Evolutionary conservation across 2,797 vertebrate species (phyloP).

Genomic region (Apodemus agrarius): DNA sequence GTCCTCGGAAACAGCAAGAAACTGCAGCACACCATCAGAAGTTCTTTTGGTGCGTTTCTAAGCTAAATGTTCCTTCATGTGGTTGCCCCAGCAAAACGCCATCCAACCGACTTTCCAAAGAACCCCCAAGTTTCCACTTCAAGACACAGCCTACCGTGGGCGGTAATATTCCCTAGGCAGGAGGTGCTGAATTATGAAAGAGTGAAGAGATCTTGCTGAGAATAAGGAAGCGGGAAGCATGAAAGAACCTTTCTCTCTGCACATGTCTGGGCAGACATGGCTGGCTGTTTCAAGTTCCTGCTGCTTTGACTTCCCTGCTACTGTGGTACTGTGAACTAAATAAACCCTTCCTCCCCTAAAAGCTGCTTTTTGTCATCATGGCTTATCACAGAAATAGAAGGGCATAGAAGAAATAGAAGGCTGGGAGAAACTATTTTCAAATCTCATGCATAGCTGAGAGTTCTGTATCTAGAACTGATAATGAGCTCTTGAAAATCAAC

Average conservation of each 20-base stretch:
- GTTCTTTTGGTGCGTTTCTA: neutral
- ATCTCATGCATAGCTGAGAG: neutral
- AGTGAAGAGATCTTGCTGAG: neutral
- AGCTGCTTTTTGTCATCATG: neutral
- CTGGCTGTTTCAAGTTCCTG: neutral
- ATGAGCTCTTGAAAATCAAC: neutral
- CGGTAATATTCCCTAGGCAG: neutral
- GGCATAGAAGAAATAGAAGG: no score
- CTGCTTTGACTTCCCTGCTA: neutral
- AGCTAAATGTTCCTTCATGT: neutral
- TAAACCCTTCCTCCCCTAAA: neutral
- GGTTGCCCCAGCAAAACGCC: neutral
- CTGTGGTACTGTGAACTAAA: neutral
- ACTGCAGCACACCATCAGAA: neutral
- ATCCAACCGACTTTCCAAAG: neutral
- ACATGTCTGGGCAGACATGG: neutral
- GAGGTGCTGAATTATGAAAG: neutral
- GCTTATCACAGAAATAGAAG: neutral
- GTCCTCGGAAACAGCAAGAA: neutral
- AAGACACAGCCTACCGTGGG: neutral
- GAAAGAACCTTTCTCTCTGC: neutral
- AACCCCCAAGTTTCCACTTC: neutral
- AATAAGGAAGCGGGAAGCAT: neutral
- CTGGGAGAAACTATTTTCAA: neutral
- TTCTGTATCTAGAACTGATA: neutral